A percentile compares a stretch with the other conserved stretches of the same genome.
Evolutionary conservation across 2,797 vertebrate genomes (phyloP).

Genomic region (Balearica regulorum): DNA sequence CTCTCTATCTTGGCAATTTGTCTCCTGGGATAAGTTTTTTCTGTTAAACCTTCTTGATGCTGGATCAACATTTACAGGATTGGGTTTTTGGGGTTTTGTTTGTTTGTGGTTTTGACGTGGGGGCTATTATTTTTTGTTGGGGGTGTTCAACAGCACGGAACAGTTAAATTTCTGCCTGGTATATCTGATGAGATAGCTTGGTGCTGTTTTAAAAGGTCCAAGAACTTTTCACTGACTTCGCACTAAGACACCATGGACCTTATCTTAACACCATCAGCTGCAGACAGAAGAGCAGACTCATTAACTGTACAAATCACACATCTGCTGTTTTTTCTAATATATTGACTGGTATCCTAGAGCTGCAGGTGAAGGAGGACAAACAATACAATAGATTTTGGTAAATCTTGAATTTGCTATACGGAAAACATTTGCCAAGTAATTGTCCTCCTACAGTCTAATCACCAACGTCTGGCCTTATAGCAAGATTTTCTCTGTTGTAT

Average conservation of each 20-base stretch:
- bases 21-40: background rate
- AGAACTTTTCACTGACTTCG: background rate
- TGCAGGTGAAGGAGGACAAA: background rate
- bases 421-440: background rate
- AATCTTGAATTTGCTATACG: background rate
- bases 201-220: background rate
- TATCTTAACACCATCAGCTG: background rate
- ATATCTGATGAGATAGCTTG: background rate
- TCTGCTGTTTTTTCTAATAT: background rate
- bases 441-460: background rate
- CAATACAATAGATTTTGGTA: background rate
- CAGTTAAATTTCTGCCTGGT: background rate
- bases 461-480: background rate
- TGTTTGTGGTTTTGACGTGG: background rate
- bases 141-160: background rate
- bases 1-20: background rate
- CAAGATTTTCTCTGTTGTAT: background rate
- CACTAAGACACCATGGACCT: background rate
- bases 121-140: no score
- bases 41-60: background rate
- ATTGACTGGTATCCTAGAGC: background rate
- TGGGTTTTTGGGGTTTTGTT: background rate
- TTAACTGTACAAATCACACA: background rate
- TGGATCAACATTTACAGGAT: background rate
- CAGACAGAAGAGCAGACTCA: background rate